Base-by-base conservation (phyloP, 1,140 invertebrate genomes). In the Leptopilina boulardi region DNA sequence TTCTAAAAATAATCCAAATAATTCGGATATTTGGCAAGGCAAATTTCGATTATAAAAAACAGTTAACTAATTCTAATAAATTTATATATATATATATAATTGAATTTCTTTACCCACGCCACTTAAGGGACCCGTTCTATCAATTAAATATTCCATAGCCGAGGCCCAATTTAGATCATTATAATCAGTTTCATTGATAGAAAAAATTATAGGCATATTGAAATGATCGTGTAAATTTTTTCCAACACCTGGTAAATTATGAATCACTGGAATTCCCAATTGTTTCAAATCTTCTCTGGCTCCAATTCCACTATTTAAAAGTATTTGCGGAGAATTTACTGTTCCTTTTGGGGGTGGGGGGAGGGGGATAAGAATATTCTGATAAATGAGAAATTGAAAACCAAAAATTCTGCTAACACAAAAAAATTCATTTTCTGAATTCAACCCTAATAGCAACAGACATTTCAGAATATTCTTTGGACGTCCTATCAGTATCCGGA, bases 61-160 rank as follows among this genome's bases (percentile, higher is more conserved):
- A n/a, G n/a, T n/a, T n/a, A n/a, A n/a, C n/a, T n/a, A n/a, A n/a
- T n/a, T n/a, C n/a, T n/a, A n/a, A n/a, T n/a, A n/a, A n/a, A 94
- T 94, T 95, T 8, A 95, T 95, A 6, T 94, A 94, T 9, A 95
- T n/a, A n/a, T n/a, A n/a, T n/a, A n/a, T n/a, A n/a, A n/a, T n/a
- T n/a, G n/a, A n/a, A n/a, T n/a, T n/a, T n/a, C n/a, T 30, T 38
- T 79, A 94, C 94, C 95, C 5, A 95, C 95, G 6, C 94, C 94
- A 10, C 95, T 95, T 94, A 96, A 94, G 0, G 96, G 92, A 6
- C 95, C 95, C 86, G 94, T 80, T 93, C 93, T 91, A 94, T 95
- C 30, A 30, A 11, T 5, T 0, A 90, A 5, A 59, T 91, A 91
- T 3, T 78, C 6, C 6, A 75, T 34, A 0, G 79, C 77, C 3